Percentiles rank a stretch among this genome's conserved stretches.
Evolutionary conservation across 2,888 invertebrate genomes (phyloP).

Genomic region (Lithosia quadra): DNA sequence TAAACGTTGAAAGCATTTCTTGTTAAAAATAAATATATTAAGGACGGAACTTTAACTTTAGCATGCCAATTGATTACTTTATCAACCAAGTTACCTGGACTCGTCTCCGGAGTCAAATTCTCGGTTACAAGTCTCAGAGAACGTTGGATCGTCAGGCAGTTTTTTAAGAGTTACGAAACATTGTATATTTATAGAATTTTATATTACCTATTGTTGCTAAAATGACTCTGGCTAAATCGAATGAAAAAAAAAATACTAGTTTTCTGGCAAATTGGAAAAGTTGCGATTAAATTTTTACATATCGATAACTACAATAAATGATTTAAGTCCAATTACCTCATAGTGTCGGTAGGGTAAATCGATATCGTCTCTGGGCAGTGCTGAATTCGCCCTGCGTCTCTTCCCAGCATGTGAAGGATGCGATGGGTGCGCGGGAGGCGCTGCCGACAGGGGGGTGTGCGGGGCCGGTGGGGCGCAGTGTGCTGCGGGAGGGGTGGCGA

Average conservation of each 20-base stretch:
- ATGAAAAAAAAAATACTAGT: neutral
- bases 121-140: too few relatives aligned
- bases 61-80: too few relatives aligned
- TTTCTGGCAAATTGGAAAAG: neutral
- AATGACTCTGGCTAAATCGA: too few relatives aligned
- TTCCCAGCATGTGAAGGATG: constrained; percentile 67
- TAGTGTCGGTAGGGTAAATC: constrained; percentile 78
- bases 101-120: too few relatives aligned
- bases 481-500: constrained; percentile 78
- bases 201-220: too few relatives aligned
- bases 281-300: neutral
- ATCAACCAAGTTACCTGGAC: too few relatives aligned
- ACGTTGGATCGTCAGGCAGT: too few relatives aligned
- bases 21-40: too few relatives aligned
- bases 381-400: constrained; percentile 81
- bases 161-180: too few relatives aligned
- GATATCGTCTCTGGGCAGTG: constrained; percentile 75
- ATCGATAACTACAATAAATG: neutral
- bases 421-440: constrained; percentile 56
- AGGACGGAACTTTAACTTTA: too few relatives aligned
- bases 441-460: constrained; percentile 66
- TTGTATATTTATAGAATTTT: too few relatives aligned
- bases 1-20: neutral
- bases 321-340: constrained; percentile 65
- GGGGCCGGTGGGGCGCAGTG: constrained; percentile 73